Conservation (phyloP, 1,140 invertebrate species). For the Mycetomoellerius zeteki region DNA sequence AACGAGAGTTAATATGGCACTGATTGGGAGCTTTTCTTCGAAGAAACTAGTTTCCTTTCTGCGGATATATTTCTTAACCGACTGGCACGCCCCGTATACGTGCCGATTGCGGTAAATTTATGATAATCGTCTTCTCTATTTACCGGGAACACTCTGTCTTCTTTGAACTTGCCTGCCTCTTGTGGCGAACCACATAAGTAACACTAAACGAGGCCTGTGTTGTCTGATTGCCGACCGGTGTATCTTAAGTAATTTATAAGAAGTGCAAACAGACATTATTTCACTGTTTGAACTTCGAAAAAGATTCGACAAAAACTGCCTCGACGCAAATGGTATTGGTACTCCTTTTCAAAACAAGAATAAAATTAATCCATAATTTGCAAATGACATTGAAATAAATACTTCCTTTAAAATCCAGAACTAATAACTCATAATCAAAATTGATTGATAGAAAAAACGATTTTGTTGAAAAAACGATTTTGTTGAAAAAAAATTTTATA, state of each 20-base stretch:
- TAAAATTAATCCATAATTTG: background rate
- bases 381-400: background rate
- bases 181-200: slow-evolving; percentile 74
- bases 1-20: slow-evolving; percentile 53
- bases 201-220: slow-evolving; percentile 41
- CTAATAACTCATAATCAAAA: background rate
- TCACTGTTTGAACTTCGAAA: background rate
- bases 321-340: background rate
- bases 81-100: slow-evolving; percentile 67
- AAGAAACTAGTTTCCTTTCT: slow-evolving; percentile 64
- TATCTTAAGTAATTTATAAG: slow-evolving; percentile 45
- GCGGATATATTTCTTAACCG: slow-evolving; percentile 62
- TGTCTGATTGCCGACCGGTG: slow-evolving; percentile 56
- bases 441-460: too few relatives aligned
- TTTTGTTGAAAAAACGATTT: too few relatives aligned
- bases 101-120: slow-evolving; percentile 82
- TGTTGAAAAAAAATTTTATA: too few relatives aligned
- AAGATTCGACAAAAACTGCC: slow-evolving; percentile 13
- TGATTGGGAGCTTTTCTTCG: slow-evolving; percentile 39
- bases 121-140: slow-evolving; percentile 80
- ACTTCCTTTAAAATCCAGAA: background rate
- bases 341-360: background rate
- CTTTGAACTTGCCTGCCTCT: slow-evolving; percentile 44
- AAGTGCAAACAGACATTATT: slow-evolving; percentile 37
- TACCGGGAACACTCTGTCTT: slow-evolving; percentile 74